Conservation (phyloP, 2,797 vertebrate genomes). For the Halcyon badia region DNA sequence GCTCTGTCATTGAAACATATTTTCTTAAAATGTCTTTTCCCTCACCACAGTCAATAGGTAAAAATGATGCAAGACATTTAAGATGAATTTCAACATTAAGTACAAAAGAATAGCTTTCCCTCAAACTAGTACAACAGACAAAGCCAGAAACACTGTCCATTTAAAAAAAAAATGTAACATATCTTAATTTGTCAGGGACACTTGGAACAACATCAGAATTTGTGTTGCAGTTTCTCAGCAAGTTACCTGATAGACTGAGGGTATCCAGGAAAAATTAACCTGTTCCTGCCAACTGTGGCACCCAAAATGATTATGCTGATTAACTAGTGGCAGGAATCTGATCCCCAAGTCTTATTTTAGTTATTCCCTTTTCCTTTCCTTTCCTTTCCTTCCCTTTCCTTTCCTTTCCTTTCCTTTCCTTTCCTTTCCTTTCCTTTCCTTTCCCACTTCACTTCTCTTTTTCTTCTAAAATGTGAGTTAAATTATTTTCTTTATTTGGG, state of each 20-base stretch:
- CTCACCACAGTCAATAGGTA: constrained; percentile 14
- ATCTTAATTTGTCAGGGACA: not conserved
- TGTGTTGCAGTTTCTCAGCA: not conserved
- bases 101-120: not conserved
- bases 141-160: not conserved
- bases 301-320: not conserved
- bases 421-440: no score
- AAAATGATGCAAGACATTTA: not conserved
- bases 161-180: not conserved
- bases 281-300: not conserved
- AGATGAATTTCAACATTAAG: not conserved
- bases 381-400: no score
- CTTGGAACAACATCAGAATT: not conserved
- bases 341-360: not conserved
- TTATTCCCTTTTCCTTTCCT: no score
- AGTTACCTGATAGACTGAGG: not conserved
- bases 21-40: constrained; percentile 28
- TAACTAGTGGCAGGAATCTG: not conserved
- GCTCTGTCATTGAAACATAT: constrained; percentile 38
- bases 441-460: no score
- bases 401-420: accelerated
- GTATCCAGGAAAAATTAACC: not conserved
- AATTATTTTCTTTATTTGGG: not conserved
- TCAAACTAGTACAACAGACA: not conserved
- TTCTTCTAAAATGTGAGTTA: not conserved